These are phyloP conservation scores for Ictidomys tridecemlineatus DNA, from an alignment of 2,113 vertebrate genomes.

Conservation along the genomic window DNA sequence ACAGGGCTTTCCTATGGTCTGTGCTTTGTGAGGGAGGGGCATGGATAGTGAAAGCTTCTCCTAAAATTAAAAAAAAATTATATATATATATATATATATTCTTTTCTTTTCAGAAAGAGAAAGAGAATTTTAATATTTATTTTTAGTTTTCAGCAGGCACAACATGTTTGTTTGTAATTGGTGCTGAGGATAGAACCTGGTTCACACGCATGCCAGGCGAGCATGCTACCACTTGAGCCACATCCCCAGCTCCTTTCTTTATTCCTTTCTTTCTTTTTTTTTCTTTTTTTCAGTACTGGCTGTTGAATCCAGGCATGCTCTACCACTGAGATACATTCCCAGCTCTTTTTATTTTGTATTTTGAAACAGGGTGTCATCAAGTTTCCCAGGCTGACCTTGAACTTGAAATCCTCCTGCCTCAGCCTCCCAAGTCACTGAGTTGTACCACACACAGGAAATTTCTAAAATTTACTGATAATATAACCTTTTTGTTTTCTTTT, in stretches of 20 bases:
- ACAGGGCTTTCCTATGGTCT: not conserved
- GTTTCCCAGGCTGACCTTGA: not conserved
- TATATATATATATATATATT: no score
- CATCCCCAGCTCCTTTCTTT: no score
- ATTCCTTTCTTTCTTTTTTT: no score
- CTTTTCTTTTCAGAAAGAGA: no score
- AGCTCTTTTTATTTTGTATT: not conserved
- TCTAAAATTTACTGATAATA: constrained; percentile 19
- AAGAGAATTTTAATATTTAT: no score
- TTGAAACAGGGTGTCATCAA: not conserved
- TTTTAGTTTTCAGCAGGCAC: no score
- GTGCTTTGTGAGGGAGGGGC: not conserved
- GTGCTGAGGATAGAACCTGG: no score
- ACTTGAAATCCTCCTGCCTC: not conserved
- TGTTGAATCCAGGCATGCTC: not conserved
- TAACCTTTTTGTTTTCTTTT: not conserved
- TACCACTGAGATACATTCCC: not conserved
- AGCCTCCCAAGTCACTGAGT: not conserved
- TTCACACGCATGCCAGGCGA: no score
- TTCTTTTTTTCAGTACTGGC: not conserved
- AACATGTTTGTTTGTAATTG: no score
- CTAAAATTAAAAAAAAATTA: not conserved
- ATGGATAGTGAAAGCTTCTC: not conserved
- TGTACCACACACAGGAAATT: not conserved
- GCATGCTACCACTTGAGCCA: no score